phyloP scores from a whole-genome alignment of 2,888 invertebrate species.

The Vesta saturnalis region DNA sequence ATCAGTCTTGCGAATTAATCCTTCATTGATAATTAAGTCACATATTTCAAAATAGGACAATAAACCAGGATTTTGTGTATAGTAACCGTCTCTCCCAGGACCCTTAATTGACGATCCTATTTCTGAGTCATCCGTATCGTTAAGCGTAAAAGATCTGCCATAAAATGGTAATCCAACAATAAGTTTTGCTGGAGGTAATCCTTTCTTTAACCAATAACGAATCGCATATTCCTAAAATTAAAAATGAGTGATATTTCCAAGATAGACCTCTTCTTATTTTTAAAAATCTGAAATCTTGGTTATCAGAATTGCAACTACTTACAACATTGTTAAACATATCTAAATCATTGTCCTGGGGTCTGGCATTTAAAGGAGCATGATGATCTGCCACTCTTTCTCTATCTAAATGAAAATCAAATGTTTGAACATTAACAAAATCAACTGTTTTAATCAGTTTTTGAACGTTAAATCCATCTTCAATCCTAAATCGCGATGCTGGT shows the following conservation, averaged over 20 bases:
- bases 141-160: conserved; percentile 76
- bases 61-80: conserved; percentile 74
- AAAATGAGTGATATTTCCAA: too few relatives aligned
- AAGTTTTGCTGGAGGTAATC: conserved; percentile 73
- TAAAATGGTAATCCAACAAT: conserved; percentile 79
- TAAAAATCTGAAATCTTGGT: too few relatives aligned
- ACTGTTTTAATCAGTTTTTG: conserved; percentile 68
- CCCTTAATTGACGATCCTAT: conserved; percentile 70
- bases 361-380: conserved; percentile 64
- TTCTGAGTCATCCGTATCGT: conserved; percentile 64
- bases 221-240: conserved; percentile 74
- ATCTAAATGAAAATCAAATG: conserved; percentile 70
- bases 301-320: too few relatives aligned
- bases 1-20: conserved; percentile 62
- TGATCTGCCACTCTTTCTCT: conserved; percentile 62
- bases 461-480: conserved; percentile 75
- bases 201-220: conserved; percentile 71
- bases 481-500: conserved; percentile 69
- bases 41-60: conserved; percentile 79
- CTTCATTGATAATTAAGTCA: conserved; percentile 56
- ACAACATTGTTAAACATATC: conserved; percentile 66
- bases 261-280: too few relatives aligned
- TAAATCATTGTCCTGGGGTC: conserved; percentile 63
- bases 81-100: conserved; percentile 72
- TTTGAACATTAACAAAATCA: conserved; percentile 75